A percentile compares a stretch with the other conserved stretches of the same genome.
Conservation (phyloP, 2,888 invertebrate species). For the Plagiodera versicolora region DNA sequence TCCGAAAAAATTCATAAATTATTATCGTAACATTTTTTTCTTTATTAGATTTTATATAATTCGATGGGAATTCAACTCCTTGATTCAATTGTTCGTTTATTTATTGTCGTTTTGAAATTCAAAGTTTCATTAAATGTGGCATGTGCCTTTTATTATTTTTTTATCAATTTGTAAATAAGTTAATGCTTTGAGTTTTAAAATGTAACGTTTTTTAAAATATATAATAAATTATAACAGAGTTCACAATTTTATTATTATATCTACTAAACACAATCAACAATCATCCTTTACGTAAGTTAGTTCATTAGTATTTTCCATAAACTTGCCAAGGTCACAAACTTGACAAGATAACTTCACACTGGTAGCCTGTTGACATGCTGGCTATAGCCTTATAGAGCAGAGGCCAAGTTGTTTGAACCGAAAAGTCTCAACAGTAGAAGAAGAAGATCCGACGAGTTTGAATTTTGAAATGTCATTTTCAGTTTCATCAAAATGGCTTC, state of each 20-base stretch:
- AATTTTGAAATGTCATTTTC: too few species aligned
- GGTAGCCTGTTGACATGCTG: too few species aligned
- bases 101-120: conserved; percentile 16
- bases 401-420: too few species aligned
- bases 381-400: too few species aligned
- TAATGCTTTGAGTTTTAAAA: neutral
- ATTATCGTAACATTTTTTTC: conserved; percentile 19
- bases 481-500: too few species aligned
- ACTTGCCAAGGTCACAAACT: too few species aligned
- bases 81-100: neutral
- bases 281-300: too few species aligned
- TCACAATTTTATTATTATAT: neutral
- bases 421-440: too few species aligned
- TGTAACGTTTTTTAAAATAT: neutral
- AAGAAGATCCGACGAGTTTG: too few species aligned
- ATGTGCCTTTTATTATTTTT: conserved; percentile 29
- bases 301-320: too few species aligned
- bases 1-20: conserved; percentile 43
- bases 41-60: neutral
- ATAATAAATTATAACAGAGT: neutral
- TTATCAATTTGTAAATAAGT: conserved; percentile 15
- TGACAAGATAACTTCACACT: too few species aligned
- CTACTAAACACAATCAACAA: too few species aligned
- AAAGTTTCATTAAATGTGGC: conserved; percentile 17
- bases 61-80: neutral